Percentiles rank a stretch among this genome's conserved stretches.
Conservation (phyloP, 2,113 vertebrate genomes). For the Dolichotis patagonum region DNA sequence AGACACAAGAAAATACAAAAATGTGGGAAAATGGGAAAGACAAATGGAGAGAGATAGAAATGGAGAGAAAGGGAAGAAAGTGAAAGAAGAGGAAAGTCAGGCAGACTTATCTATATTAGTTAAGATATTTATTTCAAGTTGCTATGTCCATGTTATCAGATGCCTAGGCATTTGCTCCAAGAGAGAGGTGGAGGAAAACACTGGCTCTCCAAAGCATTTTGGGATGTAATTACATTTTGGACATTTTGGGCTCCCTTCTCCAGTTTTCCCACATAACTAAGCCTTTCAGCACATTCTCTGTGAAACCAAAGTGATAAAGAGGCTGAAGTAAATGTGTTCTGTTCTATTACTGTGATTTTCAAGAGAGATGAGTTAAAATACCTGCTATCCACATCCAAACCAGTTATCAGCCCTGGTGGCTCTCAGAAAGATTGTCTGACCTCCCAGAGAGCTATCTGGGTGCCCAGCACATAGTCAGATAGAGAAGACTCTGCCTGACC, state of each 20-base stretch:
- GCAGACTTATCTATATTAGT: not conserved
- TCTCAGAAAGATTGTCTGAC: constrained; percentile 3
- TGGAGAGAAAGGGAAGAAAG: not conserved
- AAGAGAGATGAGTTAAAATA: constrained; percentile 66
- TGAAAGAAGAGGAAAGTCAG: not conserved
- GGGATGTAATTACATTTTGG: not conserved
- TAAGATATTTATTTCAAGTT: not conserved
- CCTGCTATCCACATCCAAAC: constrained; percentile 58
- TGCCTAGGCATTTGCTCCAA: not conserved
- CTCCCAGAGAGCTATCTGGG: not conserved
- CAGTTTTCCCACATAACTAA: not conserved
- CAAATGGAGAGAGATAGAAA: not conserved
- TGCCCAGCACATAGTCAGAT: not conserved
- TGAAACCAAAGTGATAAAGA: not conserved
- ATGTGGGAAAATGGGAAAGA: not conserved
- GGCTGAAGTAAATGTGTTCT: constrained; percentile 33
- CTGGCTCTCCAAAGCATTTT: not conserved
- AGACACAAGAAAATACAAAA: not conserved
- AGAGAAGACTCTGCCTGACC: not conserved
- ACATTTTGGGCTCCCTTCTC: not conserved
- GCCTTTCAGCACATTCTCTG: not conserved
- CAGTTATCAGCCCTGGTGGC: not conserved
- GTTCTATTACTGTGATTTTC: constrained; percentile 74
- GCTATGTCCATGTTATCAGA: not conserved
- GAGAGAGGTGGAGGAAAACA: not conserved